A percentile compares a stretch with the other conserved stretches of the same genome.
These are phyloP conservation scores for Tringa solitaria DNA, from an alignment of 2,113 vertebrate species.

Conservation along the genomic window DNA sequence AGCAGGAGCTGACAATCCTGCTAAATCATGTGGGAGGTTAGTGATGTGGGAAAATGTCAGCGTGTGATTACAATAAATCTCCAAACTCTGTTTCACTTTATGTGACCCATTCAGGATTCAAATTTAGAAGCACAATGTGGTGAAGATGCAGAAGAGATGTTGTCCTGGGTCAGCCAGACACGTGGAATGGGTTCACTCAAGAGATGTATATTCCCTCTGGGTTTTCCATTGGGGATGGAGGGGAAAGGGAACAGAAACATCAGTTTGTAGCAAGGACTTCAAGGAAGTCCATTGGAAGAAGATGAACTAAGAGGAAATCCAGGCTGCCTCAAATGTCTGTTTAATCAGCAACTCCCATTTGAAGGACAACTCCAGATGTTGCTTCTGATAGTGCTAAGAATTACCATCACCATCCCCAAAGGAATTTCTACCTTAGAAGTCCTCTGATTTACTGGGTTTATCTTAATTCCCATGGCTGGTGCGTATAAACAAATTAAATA, in stretches of 20 bases:
- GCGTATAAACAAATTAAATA: not conserved
- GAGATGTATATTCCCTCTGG: accelerated
- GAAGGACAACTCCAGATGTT: not conserved
- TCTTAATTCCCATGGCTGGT: not conserved
- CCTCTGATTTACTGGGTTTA: not conserved
- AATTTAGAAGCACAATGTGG: not conserved
- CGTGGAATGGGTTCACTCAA: not conserved
- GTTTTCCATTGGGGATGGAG: not conserved
- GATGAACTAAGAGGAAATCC: not conserved
- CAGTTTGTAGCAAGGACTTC: not conserved
- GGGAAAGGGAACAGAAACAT: not conserved
- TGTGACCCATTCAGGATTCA: not conserved
- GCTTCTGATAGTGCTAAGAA: not conserved
- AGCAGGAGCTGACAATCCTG: conserved; percentile 44
- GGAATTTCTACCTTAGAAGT: not conserved
- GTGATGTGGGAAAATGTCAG: conserved; percentile 56
- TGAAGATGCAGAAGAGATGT: not conserved
- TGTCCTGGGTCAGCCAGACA: not conserved
- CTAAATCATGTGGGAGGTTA: conserved; percentile 51
- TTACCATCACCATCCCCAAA: not conserved
- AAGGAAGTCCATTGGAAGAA: not conserved
- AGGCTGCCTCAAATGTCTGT: not conserved
- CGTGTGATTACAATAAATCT: conserved; percentile 50
- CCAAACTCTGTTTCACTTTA: conserved; percentile 28
- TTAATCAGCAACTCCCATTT: not conserved